phyloP scores from a whole-genome alignment of 2,797 vertebrate species.

The Alca torda region DNA sequence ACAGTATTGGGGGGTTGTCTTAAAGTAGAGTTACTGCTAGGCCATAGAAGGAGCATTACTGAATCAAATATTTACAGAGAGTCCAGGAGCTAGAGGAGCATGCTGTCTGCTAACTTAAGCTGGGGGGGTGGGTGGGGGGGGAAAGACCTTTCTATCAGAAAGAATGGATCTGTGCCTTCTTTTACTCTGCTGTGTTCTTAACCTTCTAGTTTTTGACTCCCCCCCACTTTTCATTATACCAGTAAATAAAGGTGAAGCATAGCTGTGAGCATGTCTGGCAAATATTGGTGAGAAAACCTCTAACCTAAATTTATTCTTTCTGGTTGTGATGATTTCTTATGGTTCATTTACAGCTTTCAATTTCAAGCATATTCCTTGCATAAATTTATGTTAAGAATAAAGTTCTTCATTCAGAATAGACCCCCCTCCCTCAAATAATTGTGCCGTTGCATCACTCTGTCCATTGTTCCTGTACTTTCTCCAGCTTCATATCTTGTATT shows the following conservation, averaged over 20 bases:
- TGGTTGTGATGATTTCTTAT: neutral
- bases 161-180: neutral
- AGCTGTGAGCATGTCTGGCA: neutral
- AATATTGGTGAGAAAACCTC: neutral
- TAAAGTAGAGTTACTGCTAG: constrained; percentile 56
- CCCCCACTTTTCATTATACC: neutral
- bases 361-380: neutral
- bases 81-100: constrained; percentile 7
- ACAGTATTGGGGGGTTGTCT: constrained; percentile 53
- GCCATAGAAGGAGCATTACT: constrained; percentile 66
- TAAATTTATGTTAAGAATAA: neutral
- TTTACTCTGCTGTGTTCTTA: neutral
- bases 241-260: neutral
- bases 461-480: neutral
- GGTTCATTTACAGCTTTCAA: neutral
- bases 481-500: neutral
- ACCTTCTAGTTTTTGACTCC: neutral
- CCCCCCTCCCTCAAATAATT: neutral
- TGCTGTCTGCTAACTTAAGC: neutral
- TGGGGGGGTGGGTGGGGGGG: neutral
- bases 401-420: neutral
- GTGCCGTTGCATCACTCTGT: neutral
- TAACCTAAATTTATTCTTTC: neutral
- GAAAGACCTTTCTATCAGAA: neutral
- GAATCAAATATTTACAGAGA: constrained; percentile 63